Evolutionary conservation across 2,113 vertebrate species (phyloP).

Genomic region (Cryptomyrus ogoouensis): DNA sequence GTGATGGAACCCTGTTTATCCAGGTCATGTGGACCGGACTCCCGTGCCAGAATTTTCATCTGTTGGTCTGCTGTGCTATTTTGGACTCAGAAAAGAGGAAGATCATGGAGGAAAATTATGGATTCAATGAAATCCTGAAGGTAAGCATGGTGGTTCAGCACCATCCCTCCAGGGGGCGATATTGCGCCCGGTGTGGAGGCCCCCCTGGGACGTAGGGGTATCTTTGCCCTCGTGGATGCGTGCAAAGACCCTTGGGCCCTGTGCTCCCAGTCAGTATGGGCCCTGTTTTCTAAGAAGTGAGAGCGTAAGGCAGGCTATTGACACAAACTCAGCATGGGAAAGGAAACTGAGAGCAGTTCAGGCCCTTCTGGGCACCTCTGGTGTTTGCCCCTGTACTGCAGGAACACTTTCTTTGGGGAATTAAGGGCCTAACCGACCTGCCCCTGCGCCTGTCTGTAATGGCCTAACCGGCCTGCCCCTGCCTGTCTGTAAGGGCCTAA

Average conservation of each 20-base stretch:
- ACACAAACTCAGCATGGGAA: not conserved
- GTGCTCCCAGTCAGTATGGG: not conserved
- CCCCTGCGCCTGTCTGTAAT: too few species aligned
- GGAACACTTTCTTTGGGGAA: not conserved
- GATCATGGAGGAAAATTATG: slow-evolving; percentile 76
- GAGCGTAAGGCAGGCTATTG: not conserved
- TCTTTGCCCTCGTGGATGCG: not conserved
- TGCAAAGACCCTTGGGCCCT: not conserved
- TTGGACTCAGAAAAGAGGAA: slow-evolving; percentile 77
- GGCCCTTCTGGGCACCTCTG: not conserved
- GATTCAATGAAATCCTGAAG: slow-evolving; percentile 82
- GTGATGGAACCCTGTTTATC: not conserved
- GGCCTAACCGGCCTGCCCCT: too few species aligned
- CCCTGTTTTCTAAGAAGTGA: not conserved
- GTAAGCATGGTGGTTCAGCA: slow-evolving; percentile 39
- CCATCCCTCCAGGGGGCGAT: too few species aligned
- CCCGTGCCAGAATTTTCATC: slow-evolving; percentile 79
- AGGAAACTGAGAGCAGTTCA: not conserved
- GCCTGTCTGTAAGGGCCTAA: too few species aligned
- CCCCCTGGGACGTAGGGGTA: not conserved
- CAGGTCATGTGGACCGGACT: slow-evolving; percentile 76
- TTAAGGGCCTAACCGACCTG: not conserved
- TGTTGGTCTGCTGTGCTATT: slow-evolving; percentile 79
- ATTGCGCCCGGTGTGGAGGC: not conserved
- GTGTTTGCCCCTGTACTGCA: not conserved